phyloP scores from a whole-genome alignment of 1,140 invertebrate genomes.

The Zaprionus inermis region DNA sequence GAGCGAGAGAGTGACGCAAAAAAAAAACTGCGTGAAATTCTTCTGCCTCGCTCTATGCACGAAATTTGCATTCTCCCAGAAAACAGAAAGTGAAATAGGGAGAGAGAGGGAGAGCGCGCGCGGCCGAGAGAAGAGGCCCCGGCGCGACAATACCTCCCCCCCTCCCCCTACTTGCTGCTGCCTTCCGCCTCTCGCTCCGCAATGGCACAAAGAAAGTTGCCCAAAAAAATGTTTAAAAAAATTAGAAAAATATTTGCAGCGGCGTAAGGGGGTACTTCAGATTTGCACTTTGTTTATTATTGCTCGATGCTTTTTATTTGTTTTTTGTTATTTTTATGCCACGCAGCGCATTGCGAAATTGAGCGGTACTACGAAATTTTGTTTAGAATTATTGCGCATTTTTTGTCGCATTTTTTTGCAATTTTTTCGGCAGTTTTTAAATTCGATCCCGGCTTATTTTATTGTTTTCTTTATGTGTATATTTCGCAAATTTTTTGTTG shows the following conservation, averaged over 20 bases:
- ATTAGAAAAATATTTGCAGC: not conserved
- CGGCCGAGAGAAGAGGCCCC: not conserved
- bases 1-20: not conserved
- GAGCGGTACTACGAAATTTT: not conserved
- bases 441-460: too few species aligned
- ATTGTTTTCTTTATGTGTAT: not conserved
- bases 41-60: not conserved
- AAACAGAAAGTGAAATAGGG: conserved; percentile 9
- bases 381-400: conserved; percentile 4
- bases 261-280: not conserved
- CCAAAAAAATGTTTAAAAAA: conserved; percentile 22
- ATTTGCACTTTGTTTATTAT: conserved; percentile 26
- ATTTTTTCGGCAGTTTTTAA: conserved; percentile 1
- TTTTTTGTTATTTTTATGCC: conserved; percentile 7
- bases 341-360: conserved; percentile 13
- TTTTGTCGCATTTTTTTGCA: conserved; percentile 1
- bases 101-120: not conserved
- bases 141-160: not conserved
- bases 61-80: conserved; percentile 23
- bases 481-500: not conserved
- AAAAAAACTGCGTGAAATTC: conserved; percentile 6
- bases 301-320: not conserved
- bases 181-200: not conserved
- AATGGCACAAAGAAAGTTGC: conserved; percentile 39
- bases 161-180: too few species aligned